Conservation (phyloP, 64 coral and sea anemone species). For the Hydrozoanthus tunicans region DNA sequence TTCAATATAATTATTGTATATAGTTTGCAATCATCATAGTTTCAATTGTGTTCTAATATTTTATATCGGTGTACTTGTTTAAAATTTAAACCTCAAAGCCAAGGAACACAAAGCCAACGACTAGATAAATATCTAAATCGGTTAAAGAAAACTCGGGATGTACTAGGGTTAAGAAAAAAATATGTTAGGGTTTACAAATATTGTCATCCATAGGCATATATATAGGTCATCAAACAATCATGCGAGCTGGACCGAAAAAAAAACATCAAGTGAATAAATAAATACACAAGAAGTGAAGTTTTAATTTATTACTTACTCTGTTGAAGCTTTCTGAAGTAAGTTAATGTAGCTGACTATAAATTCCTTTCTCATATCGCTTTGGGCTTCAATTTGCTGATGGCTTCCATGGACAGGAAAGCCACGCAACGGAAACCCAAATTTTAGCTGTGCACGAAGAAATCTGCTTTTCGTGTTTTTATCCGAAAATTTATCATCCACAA, state of each 20-base stretch:
- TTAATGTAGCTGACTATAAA: constrained; percentile 46
- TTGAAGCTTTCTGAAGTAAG: constrained; percentile 9
- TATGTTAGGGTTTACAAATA: too few relatives aligned
- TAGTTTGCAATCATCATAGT: too few relatives aligned
- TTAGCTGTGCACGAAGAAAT: constrained; percentile 86
- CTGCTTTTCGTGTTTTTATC: constrained; percentile 60
- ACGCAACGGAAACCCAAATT: constrained; percentile 81
- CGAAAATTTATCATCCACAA: constrained; percentile 82
- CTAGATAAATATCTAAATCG: too few relatives aligned
- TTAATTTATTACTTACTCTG: constrained; percentile 47
- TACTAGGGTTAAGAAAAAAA: too few relatives aligned
- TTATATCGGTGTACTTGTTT: too few relatives aligned
- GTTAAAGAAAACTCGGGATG: too few relatives aligned
- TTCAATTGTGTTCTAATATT: too few relatives aligned
- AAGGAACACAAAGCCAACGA: too few relatives aligned
- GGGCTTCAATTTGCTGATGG: neutral
- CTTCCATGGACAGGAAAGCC: constrained; percentile 1
- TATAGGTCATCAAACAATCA: too few relatives aligned
- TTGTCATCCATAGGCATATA: too few relatives aligned
- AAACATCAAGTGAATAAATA: neutral
- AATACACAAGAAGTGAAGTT: neutral
- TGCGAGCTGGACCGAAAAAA: neutral
- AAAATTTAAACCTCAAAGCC: too few relatives aligned
- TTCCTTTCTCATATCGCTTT: constrained; percentile 18
- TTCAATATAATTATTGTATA: too few relatives aligned